phyloP scores from a whole-genome alignment of 2,888 invertebrate species.

The Taphrorychus bicolor region DNA sequence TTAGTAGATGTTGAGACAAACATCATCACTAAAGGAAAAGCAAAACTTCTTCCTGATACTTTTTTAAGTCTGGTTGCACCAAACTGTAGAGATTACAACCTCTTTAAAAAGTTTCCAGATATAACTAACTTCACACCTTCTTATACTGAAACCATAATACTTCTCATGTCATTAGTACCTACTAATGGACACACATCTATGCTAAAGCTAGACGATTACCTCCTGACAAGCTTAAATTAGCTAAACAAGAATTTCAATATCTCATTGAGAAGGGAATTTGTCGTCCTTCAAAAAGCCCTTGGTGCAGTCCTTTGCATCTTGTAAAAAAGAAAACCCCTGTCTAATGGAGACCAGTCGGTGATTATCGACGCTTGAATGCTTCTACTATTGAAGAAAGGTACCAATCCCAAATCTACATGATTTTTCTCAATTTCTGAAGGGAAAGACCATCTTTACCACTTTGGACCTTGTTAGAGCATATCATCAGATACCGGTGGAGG shows the following conservation, averaged over 20 bases:
- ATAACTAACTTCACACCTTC: not conserved
- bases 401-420: slow-evolving; percentile 8
- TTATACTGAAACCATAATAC: not conserved
- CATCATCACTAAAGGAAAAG: not conserved
- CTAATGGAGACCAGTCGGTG: slow-evolving; percentile 19
- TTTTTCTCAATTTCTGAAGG: slow-evolving; percentile 6
- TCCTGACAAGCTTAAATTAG: slow-evolving; percentile 12
- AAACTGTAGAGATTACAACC: not conserved
- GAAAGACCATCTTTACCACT: slow-evolving; percentile 42
- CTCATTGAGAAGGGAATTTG: slow-evolving; percentile 7
- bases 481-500: slow-evolving; percentile 10
- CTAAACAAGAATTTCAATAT: slow-evolving; percentile 12
- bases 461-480: slow-evolving; percentile 9
- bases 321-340: not conserved
- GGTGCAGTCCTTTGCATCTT: slow-evolving; percentile 10
- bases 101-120: not conserved
- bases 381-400: not conserved
- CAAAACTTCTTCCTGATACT: not conserved
- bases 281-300: slow-evolving; percentile 7
- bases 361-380: slow-evolving; percentile 13
- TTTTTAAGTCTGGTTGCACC: not conserved
- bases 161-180: not conserved
- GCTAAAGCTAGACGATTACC: slow-evolving; percentile 9
- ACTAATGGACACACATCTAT: not conserved
- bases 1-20: not conserved